These are phyloP conservation scores for Prorops nasuta DNA, from an alignment of 1,140 invertebrate species.

Conservation along the genomic window DNA sequence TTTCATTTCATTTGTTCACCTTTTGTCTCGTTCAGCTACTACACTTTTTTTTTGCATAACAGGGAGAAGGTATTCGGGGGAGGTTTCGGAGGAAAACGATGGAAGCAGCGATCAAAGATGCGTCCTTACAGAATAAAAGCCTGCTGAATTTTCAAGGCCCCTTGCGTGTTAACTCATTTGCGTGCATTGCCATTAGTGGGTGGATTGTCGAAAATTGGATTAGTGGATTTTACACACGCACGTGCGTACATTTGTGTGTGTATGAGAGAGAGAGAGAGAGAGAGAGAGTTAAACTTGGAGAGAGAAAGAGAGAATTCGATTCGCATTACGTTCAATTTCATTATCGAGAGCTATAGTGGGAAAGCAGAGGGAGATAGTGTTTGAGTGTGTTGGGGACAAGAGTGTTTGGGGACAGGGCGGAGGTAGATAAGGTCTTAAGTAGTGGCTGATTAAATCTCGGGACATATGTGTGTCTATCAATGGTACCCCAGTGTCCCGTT, in stretches of 20 bases:
- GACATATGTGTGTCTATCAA: slow-evolving; percentile 54
- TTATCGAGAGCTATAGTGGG: slow-evolving; percentile 30
- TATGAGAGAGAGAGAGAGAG: no score
- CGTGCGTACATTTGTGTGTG: no score
- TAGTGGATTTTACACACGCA: no score
- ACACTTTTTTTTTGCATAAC: no score
- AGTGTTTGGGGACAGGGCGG: slow-evolving; percentile 9
- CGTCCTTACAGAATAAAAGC: no score
- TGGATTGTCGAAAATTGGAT: slow-evolving; percentile 29
- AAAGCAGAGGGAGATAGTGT: slow-evolving; percentile 11
- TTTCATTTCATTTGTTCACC: no score
- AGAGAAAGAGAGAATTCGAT: slow-evolving; percentile 40
- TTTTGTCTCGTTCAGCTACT: no score
- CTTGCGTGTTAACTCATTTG: slow-evolving; percentile 32
- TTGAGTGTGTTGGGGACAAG: slow-evolving; percentile 6
- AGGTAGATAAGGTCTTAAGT: slow-evolving; percentile 50
- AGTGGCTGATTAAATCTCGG: slow-evolving; percentile 55
- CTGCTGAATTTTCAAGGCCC: no score
- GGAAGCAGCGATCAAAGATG: no score
- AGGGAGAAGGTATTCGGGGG: no score
- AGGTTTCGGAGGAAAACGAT: no score
- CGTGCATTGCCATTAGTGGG: slow-evolving; percentile 38
- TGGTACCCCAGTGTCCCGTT: slow-evolving; percentile 29
- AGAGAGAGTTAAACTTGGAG: no score
- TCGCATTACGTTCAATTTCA: slow-evolving; percentile 47